These are phyloP conservation scores for Lasiurus cinereus DNA, from an alignment of 2,113 vertebrate species.

Conservation along the genomic window DNA sequence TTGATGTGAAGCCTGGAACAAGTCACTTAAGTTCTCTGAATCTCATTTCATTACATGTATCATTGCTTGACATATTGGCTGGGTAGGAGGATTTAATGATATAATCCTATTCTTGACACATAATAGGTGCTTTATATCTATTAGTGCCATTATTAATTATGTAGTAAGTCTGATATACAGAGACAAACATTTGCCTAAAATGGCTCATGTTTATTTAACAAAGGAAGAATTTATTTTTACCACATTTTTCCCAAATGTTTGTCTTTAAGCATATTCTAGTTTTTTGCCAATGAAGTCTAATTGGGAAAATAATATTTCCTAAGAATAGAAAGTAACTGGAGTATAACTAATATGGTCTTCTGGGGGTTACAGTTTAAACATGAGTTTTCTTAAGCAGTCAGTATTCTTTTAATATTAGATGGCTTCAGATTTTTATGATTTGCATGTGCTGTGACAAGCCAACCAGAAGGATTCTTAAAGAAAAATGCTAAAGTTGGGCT, in stretches of 20 bases:
- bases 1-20: neutral
- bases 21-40: neutral
- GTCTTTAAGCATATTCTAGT: neutral
- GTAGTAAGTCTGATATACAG: neutral
- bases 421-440: conserved; percentile 41
- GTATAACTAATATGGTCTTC: neutral
- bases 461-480: conserved; percentile 5
- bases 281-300: neutral
- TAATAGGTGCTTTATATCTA: neutral
- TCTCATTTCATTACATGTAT: neutral
- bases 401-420: conserved; percentile 20
- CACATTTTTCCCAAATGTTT: neutral
- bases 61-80: neutral
- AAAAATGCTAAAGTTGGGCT: conserved; percentile 13
- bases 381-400: neutral
- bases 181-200: neutral
- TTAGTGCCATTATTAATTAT: neutral
- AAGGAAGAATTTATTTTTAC: neutral
- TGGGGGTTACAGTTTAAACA: neutral
- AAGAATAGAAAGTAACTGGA: neutral
- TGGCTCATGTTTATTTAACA: neutral
- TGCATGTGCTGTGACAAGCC: neutral
- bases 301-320: conserved; percentile 1
- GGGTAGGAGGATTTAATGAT: neutral
- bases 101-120: neutral